A percentile compares a stretch with the other conserved stretches of the same genome.
phyloP scores from a whole-genome alignment of 2,113 vertebrate genomes.

The Python bivittatus region DNA sequence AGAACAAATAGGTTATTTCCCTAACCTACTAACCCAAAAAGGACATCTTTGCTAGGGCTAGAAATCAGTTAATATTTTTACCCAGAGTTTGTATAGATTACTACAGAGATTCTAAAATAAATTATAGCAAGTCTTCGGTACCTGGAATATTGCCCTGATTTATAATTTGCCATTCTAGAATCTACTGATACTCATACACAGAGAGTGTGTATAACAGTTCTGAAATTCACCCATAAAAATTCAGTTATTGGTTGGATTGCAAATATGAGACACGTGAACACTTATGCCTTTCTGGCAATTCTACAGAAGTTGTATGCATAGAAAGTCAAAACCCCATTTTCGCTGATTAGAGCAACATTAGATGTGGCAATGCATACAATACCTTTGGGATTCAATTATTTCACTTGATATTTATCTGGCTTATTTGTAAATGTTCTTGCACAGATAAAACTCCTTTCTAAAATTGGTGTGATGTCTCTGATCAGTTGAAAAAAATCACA shows the following conservation, averaged over 20 bases:
- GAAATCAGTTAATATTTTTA: not conserved
- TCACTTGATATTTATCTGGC: not conserved
- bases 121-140: not conserved
- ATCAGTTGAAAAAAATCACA: conserved; percentile 2
- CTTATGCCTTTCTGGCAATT: not conserved
- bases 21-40: not conserved
- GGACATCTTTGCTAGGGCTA: not conserved
- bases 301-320: not conserved
- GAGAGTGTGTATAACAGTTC: not conserved
- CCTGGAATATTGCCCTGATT: not conserved
- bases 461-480: not conserved
- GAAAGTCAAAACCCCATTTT: not conserved
- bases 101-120: not conserved
- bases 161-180: not conserved
- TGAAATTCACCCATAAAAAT: not conserved
- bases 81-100: not conserved
- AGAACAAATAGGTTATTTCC: not conserved
- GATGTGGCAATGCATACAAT: not conserved
- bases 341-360: not conserved
- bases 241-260: not conserved
- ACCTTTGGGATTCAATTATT: not conserved
- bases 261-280: not conserved
- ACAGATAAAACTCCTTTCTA: not conserved
- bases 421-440: not conserved
- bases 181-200: not conserved